Evolutionary conservation across 2,113 vertebrate genomes (phyloP).

Genomic region (Cinclus cinclus): DNA sequence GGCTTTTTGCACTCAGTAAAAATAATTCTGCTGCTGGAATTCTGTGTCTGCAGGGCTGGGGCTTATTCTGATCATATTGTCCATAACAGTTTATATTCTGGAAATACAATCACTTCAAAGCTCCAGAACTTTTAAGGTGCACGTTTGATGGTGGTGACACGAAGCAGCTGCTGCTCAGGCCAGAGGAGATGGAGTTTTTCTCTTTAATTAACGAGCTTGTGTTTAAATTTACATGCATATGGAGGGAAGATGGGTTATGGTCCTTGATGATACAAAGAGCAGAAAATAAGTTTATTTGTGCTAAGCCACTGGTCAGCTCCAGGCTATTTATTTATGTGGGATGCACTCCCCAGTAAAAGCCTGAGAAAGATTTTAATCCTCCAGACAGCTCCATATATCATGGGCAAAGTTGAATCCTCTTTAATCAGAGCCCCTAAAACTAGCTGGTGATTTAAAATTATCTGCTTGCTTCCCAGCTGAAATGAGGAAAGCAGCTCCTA

Average conservation of each 20-base stretch:
- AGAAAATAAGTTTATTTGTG: not conserved
- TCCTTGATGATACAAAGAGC: not conserved
- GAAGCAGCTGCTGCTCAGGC: not conserved
- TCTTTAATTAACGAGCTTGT: not conserved
- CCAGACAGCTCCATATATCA: slow-evolving; percentile 21
- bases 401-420: slow-evolving; percentile 23
- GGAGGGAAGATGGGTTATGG: not conserved
- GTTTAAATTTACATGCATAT: not conserved
- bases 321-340: slow-evolving; percentile 19
- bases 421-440: slow-evolving; percentile 48
- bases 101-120: not conserved
- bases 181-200: not conserved
- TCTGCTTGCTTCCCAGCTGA: not conserved
- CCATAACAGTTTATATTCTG: not conserved
- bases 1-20: not conserved
- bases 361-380: slow-evolving; percentile 38
- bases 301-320: slow-evolving; percentile 7
- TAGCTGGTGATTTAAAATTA: slow-evolving; percentile 45
- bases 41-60: not conserved
- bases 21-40: not conserved
- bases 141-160: not conserved
- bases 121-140: not conserved
- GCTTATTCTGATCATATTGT: slow-evolving; percentile 17
- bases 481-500: not conserved
- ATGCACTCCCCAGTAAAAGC: not conserved